Evolutionary conservation across 2,797 vertebrate genomes (phyloP), one percentile per base, ranked within the genome.

Genomic region (Sphenodon punctatus): DNA sequence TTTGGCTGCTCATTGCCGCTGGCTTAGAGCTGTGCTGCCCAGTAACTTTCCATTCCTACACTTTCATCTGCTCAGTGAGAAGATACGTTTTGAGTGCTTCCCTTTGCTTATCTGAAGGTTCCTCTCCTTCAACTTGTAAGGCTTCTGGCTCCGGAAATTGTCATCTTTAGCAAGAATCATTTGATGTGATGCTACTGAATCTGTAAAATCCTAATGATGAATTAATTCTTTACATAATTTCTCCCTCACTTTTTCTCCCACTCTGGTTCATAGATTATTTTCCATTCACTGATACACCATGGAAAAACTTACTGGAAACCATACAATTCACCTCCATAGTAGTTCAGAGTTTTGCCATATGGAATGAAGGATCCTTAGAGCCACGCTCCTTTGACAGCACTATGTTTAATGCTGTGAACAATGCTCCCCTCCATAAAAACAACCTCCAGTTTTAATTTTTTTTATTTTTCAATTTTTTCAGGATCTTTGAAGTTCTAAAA

Each of bases 351-450:
- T 82, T 43, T 78, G 51, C n/a, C 63, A n/a, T 32, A 42, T 66
- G 53, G 82, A 68, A 63, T 36, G 82, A 7, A 32, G 32, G 6
- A 30, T 51, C 60, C 8, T 80, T 68, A 27, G 19, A 55, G 30
- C 17, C 10, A 27, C 60, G 36, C 22, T 73, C 49, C 61, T 73
- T 25, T 9, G 16, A 27, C 53, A 32, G 30, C 71, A 14, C 25
- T 15, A 8, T 42, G 19, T 41, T 85, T 32, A 48, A 23, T 60
- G 39, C 78, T 74, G 56, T 78, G 66, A 84, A 56, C 64, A 78
- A 30, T 66, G 23, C 78, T 32, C 30, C n/a, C 20, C 34, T 42
- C n/a, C n/a, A n/a, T n/a, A n/a, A n/a, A n/a, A n/a, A n/a, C n/a
- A n/a, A 48, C 30, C 25, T 41, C 67, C 72, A 32, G 38, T 67